Percentiles rank a stretch among this genome's conserved stretches.
phyloP scores from a whole-genome alignment of 2,797 vertebrate genomes.

The Choloepus didactylus region DNA sequence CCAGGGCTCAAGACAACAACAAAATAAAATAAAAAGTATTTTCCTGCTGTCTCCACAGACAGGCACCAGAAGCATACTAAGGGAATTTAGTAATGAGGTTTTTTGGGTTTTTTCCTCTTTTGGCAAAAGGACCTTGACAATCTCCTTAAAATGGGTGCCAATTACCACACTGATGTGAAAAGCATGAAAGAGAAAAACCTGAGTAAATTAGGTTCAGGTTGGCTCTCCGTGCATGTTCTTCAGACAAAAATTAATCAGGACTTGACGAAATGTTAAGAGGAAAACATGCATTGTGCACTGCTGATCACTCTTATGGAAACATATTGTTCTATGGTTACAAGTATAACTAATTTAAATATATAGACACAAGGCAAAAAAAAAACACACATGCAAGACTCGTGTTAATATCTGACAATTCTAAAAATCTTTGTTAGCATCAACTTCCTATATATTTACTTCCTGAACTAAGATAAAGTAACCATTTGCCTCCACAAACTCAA shows the following conservation, averaged over 20 bases:
- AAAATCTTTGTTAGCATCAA: constrained; percentile 86
- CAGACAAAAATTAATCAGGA: constrained; percentile 83
- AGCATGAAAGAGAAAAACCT: constrained; percentile 84
- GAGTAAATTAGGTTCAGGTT: constrained; percentile 87
- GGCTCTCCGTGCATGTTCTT: constrained; percentile 74
- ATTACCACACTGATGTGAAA: constrained; percentile 83
- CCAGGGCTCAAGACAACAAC: constrained; percentile 53
- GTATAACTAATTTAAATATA: constrained; percentile 86
- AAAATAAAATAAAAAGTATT: constrained; percentile 47
- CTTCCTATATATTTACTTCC: constrained; percentile 86
- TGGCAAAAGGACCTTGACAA: constrained; percentile 83
- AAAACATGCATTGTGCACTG: constrained; percentile 81
- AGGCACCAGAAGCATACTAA: constrained; percentile 73
- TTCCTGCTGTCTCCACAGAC: constrained; percentile 74
- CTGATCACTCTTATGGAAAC: constrained; percentile 82
- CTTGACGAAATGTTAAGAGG: constrained; percentile 84
- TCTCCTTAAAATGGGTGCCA: constrained; percentile 86
- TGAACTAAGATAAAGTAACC: constrained; percentile 87
- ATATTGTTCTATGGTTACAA: constrained; percentile 74
- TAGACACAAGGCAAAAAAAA: constrained; percentile 41
- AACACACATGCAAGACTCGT: neutral
- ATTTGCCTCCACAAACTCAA: constrained; percentile 85
- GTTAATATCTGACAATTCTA: constrained; percentile 71
- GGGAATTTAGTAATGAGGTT: constrained; percentile 82
- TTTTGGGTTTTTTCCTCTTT: constrained; percentile 43